Evolutionary conservation across 2,113 vertebrate genomes (phyloP).

Genomic region (Tylochromis polylepis): DNA sequence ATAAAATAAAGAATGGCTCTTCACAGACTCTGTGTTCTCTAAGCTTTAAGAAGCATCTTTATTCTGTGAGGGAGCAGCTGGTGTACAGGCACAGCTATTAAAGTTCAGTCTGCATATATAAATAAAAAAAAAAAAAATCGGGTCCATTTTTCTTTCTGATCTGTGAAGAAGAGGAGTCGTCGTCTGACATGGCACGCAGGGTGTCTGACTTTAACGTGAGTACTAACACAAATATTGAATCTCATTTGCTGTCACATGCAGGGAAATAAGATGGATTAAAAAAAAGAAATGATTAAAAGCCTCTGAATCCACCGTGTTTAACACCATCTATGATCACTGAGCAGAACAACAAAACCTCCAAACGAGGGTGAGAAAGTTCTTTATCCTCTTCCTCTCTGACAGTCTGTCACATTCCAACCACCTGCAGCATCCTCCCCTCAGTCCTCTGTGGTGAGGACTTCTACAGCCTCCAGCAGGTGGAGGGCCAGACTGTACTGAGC

Average conservation of each 20-base stretch:
- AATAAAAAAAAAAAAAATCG: slow-evolving; percentile 45
- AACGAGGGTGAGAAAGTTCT: neutral
- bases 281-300: slow-evolving; percentile 38
- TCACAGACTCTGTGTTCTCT: neutral
- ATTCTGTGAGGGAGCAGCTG: slow-evolving; percentile 38
- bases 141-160: slow-evolving; percentile 26
- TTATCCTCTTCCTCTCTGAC: neutral
- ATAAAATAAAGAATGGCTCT: neutral
- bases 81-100: slow-evolving; percentile 48
- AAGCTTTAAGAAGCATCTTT: slow-evolving; percentile 46
- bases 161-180: neutral
- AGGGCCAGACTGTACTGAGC: slow-evolving; percentile 89
- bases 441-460: slow-evolving; percentile 70
- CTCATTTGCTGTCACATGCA: slow-evolving; percentile 20
- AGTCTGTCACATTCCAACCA: neutral
- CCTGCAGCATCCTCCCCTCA: neutral
- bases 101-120: slow-evolving; percentile 44
- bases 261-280: slow-evolving; percentile 13
- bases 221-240: neutral
- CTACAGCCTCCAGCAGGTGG: slow-evolving; percentile 88
- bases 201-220: neutral
- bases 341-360: neutral
- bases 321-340: neutral
- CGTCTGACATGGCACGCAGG: neutral
- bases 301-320: neutral